Evolutionary conservation across 2,888 invertebrate genomes (phyloP).

Genomic region (Tachina lurida): DNA sequence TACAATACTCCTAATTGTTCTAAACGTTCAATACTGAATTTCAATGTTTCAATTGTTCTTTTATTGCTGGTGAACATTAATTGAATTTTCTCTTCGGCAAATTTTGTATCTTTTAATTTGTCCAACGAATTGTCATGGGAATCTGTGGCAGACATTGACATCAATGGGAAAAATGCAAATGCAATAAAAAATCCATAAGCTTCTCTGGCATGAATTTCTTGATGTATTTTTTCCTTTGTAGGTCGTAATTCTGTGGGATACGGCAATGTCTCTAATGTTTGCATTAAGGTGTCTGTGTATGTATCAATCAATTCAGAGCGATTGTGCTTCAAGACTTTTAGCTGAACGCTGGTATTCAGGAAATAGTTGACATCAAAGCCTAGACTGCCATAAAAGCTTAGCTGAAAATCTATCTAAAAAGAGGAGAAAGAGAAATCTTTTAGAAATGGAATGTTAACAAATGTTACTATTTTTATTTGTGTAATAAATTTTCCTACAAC

Average conservation of each 20-base stretch:
- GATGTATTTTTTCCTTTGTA: conserved; percentile 75
- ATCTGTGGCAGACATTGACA: conserved; percentile 80
- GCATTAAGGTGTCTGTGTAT: conserved; percentile 76
- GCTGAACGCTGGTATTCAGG: conserved; percentile 80
- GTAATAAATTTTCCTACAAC: neutral
- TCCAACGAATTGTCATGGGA: conserved; percentile 80
- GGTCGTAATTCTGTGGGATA: conserved; percentile 72
- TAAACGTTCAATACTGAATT: conserved; percentile 77
- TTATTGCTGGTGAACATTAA: conserved; percentile 81
- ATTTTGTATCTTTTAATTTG: conserved; percentile 78
- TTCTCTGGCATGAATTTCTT: conserved; percentile 78
- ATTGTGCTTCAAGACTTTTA: conserved; percentile 76
- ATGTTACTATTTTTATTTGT: neutral
- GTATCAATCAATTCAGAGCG: conserved; percentile 76
- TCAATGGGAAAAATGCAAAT: conserved; percentile 80
- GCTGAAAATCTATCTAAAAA: conserved; percentile 82
- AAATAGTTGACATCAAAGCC: conserved; percentile 83
- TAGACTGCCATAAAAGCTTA: conserved; percentile 80
- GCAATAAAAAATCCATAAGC: conserved; percentile 81
- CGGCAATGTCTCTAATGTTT: conserved; percentile 75
- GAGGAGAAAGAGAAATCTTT: neutral
- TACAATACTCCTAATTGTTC: conserved; percentile 79
- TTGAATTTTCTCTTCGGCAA: conserved; percentile 79
- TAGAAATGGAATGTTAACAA: neutral
- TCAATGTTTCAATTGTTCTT: conserved; percentile 78